These are phyloP conservation scores for Clostera curtula DNA, from an alignment of 2,888 invertebrate genomes.

Conservation along the genomic window DNA sequence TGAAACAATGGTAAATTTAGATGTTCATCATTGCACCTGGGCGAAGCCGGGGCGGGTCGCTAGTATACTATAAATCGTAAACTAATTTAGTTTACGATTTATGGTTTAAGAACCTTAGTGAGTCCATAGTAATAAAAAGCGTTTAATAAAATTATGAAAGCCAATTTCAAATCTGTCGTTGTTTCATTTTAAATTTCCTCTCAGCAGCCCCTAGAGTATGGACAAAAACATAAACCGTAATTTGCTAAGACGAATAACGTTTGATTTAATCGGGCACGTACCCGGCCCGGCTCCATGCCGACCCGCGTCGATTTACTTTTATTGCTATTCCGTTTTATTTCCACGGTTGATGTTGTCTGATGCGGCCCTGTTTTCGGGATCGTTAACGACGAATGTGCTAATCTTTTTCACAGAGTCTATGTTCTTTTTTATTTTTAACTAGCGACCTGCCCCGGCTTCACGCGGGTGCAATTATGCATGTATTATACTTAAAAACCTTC, in stretches of 20 bases:
- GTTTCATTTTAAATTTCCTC: constrained; percentile 44
- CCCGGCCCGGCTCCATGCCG: constrained; percentile 34
- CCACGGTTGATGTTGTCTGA: constrained; percentile 48
- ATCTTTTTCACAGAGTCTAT: constrained; percentile 64
- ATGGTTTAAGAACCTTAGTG: too few species aligned
- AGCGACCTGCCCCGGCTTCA: too few species aligned
- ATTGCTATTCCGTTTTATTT: constrained; percentile 70
- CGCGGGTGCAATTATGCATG: too few species aligned
- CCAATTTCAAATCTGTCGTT: not conserved
- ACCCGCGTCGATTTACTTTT: constrained; percentile 67
- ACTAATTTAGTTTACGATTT: too few species aligned
- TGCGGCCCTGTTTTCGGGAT: constrained; percentile 65
- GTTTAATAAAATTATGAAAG: not conserved
- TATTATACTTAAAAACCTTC: too few species aligned
- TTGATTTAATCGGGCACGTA: constrained; percentile 71
- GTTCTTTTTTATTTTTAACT: too few species aligned
- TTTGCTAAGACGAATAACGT: constrained; percentile 72
- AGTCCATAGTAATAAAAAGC: too few species aligned
- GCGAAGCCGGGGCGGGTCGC: too few species aligned
- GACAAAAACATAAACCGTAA: constrained; percentile 65
- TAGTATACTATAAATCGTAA: too few species aligned
- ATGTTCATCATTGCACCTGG: too few species aligned
- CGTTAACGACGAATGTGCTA: constrained; percentile 70
- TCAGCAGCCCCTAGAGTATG: constrained; percentile 36
- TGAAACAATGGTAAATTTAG: too few species aligned